Evolutionary conservation across 2,797 vertebrate species (phyloP), one percentile per base, ranked within the genome.

Genomic region (Remorina albescens): DNA sequence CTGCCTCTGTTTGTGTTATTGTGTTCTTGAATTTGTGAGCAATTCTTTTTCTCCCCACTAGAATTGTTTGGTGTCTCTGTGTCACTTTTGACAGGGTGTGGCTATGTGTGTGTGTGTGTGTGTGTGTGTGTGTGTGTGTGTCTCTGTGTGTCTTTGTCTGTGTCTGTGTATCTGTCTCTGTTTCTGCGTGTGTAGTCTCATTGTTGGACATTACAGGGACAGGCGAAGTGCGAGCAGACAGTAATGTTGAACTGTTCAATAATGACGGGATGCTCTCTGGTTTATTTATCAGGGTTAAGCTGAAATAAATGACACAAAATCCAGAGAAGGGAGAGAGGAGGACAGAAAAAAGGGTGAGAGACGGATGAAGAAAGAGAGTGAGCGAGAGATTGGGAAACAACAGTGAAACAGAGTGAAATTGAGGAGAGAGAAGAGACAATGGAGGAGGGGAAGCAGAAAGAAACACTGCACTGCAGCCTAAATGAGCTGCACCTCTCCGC

Each of bases 201-300:
- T 87, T 88, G 87, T 76, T 23, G 78, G 86, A 85, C 85, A 68
- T 70, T 36, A 44, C 49, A 3, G 56, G 25, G 74, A 67, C 64
- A 46, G n/a, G 18, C 41, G n/a, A 37, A 44, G 53, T 9, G 56
- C 23, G 39, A 80, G 66, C 82, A 84, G 83, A 89, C 83, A 85
- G 84, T 71, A 75, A 79, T 79, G 83, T 88, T 15, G 23, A 28
- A 60, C 58, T 71, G 84, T 83, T 93, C 69, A 94, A 93, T 93
- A 91, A 93, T 93, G 92, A 87, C 93, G 74, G 69, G 55, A 68
- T 65, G 28, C 56, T 75, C 66, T 5, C 82, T 93, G 90, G 82
- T 93, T 95, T 92, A 92, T 95, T 94, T 90, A 94, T 91, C 86
- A 92, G 91, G 91, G 88, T 90, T 93, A 94, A 94, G 86, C 85